Evolutionary conservation across 1,140 invertebrate species (phyloP), one percentile per base, ranked within the genome.

Genomic region (Drosophila baimaii): DNA sequence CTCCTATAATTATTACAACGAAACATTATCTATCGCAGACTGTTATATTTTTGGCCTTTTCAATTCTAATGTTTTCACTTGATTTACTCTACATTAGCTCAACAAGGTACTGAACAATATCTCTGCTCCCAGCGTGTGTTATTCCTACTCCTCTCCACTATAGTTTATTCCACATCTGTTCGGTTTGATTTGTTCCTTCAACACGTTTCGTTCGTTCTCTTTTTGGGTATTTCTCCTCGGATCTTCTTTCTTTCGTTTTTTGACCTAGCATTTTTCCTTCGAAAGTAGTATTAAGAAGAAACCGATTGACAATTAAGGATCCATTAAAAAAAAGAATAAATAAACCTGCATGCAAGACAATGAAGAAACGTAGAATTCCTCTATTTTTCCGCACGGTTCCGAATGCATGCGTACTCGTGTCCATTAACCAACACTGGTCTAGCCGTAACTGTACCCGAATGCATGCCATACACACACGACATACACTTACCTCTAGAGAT

Each of bases 41-140:
- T 79, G 65, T 92, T 89, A 92, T 92, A 91, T 92, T 92, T 91
- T 92, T 91, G 90, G 89, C 88, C 79, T 92, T 92, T 92, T 92
- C 90, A 89, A 86, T 92, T 92, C 86, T 92, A 90, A 91, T 92
- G 90, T 92, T 92, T 92, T 92, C 90, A 90, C 84, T 92, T 92
- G 90, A 92, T 91, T 92, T 92, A 91, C 91, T 92, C 90, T 92
- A 92, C 92, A 92, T 92, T 88, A 90, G 77, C 81, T 90, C 84
- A 85, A 92, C 84, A 89, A 89, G 84, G 84, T 89, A 89, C 74
- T 81, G 85, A 88, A 75, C 77, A 75, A 69, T 56, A 79, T 82
- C 66, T 71, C 61, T 76, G 44, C 62, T 77, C 62, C 69, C 75
- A 79, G 71, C 63, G 72, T 71, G 68, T 71, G 65, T 71, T 71